These are phyloP conservation scores for Eubasilissa splendida DNA, from an alignment of 2,888 invertebrate genomes.

Conservation along the genomic window DNA sequence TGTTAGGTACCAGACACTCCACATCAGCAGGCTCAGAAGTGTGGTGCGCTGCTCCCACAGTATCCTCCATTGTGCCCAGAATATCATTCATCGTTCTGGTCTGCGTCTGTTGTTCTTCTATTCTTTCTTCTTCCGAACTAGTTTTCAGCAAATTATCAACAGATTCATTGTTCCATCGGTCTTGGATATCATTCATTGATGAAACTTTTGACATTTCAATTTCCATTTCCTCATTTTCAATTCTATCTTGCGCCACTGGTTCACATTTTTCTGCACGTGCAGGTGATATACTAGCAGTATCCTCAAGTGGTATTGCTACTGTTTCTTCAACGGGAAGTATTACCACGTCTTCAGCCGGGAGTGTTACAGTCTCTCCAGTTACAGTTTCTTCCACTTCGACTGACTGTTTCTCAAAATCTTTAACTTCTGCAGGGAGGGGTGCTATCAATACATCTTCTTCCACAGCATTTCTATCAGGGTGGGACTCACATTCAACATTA, in stretches of 20 bases:
- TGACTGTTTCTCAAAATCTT: too few relatives aligned
- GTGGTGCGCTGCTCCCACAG: not conserved
- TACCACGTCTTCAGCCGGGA: not conserved
- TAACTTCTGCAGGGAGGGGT: too few relatives aligned
- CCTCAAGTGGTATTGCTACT: not conserved
- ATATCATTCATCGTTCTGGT: constrained; percentile 34
- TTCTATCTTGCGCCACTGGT: not conserved
- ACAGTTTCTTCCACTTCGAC: too few relatives aligned
- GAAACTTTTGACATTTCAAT: not conserved
- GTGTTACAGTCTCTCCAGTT: too few relatives aligned
- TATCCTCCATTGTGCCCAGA: constrained; percentile 46
- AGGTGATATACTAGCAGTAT: not conserved
- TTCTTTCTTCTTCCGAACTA: constrained; percentile 35
- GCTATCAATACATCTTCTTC: not conserved
- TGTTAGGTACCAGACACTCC: not conserved
- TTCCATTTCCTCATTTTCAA: not conserved
- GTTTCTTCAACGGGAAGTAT: not conserved
- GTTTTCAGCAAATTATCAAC: constrained; percentile 43
- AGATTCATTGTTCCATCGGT: constrained; percentile 49
- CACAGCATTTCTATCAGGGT: not conserved
- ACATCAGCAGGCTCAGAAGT: not conserved
- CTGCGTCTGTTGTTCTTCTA: not conserved
- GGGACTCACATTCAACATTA: not conserved
- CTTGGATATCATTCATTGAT: not conserved
- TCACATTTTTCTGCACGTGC: not conserved